These are phyloP conservation scores for Poecilia wingei DNA, from an alignment of 2,797 vertebrate species.

Conservation along the genomic window DNA sequence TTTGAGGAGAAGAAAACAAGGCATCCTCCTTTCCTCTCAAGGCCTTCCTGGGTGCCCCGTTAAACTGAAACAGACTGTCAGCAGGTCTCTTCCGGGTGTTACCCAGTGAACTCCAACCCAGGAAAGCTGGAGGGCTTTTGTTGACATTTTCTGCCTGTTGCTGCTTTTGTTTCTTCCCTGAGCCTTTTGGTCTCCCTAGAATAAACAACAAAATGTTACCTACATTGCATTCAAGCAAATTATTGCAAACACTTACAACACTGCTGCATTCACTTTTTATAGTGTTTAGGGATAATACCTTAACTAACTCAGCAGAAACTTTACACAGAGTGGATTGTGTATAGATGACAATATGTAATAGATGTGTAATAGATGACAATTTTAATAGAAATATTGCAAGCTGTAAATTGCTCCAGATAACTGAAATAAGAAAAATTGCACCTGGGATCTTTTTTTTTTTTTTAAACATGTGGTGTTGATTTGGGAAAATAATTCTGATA, in stretches of 20 bases:
- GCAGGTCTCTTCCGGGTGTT: conserved; percentile 84
- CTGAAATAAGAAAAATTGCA: neutral
- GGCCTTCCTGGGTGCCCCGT: conserved; percentile 84
- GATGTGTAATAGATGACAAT: neutral
- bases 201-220: conserved; percentile 33
- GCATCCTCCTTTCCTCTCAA: conserved; percentile 81
- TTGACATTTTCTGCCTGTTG: conserved; percentile 75
- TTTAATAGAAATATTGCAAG: neutral
- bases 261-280: neutral
- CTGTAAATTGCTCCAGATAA: neutral
- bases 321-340: neutral
- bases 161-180: conserved; percentile 83
- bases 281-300: neutral
- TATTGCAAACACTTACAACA: neutral
- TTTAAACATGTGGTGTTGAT: no score
- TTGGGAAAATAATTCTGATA: no score
- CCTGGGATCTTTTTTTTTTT: neutral
- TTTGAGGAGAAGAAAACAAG: conserved; percentile 74
- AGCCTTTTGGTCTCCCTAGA: conserved; percentile 87
- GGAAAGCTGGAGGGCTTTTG: conserved; percentile 80
- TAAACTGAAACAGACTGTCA: conserved; percentile 89
- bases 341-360: neutral
- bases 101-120: conserved; percentile 84
- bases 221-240: conserved; percentile 3
- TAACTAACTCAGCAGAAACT: neutral